Percentiles rank a stretch among this genome's conserved stretches.
Evolutionary conservation across 1,140 invertebrate genomes (phyloP).

Genomic region (Augochlora pura): DNA sequence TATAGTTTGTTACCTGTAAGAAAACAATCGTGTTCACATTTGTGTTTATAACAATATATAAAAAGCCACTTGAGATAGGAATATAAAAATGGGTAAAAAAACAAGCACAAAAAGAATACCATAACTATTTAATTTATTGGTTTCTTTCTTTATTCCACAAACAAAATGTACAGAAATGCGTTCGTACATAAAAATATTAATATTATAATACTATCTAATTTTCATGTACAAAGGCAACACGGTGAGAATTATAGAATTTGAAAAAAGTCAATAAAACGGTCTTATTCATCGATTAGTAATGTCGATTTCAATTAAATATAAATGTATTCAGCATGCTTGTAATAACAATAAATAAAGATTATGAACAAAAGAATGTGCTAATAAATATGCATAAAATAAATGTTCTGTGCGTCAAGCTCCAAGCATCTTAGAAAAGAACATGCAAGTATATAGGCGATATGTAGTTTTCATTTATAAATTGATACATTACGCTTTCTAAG

Average conservation of each 20-base stretch:
- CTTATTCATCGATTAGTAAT: slow-evolving; percentile 3
- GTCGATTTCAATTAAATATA: slow-evolving; percentile 11
- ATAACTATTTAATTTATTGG: slow-evolving; percentile 58
- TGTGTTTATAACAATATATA: slow-evolving; percentile 48
- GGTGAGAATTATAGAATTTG: slow-evolving; percentile 20
- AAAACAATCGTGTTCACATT: slow-evolving; percentile 52
- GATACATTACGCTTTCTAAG: slow-evolving; percentile 17
- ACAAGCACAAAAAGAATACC: slow-evolving; percentile 67
- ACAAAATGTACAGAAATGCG: slow-evolving; percentile 73
- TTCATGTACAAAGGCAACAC: slow-evolving; percentile 45
- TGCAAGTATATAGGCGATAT: slow-evolving; percentile 55
- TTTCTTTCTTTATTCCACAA: slow-evolving; percentile 73
- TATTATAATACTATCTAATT: slow-evolving; percentile 34
- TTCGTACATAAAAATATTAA: slow-evolving; percentile 66
- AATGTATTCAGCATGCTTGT: slow-evolving; percentile 54
- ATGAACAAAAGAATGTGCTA: slow-evolving; percentile 48
- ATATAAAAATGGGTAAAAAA: slow-evolving; percentile 62
- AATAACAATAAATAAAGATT: slow-evolving; percentile 44
- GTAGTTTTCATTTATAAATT: slow-evolving; percentile 27
- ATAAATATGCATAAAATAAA: slow-evolving; percentile 48
- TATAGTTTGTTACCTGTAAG: slow-evolving; percentile 53
- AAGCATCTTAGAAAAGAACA: slow-evolving; percentile 54
- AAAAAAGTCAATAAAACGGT: slow-evolving; percentile 6
- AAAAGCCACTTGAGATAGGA: slow-evolving; percentile 52
- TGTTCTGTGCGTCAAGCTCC: slow-evolving; percentile 60